These are phyloP conservation scores for Zaprionus inermis DNA, from an alignment of 1,140 invertebrate species.

Conservation along the genomic window DNA sequence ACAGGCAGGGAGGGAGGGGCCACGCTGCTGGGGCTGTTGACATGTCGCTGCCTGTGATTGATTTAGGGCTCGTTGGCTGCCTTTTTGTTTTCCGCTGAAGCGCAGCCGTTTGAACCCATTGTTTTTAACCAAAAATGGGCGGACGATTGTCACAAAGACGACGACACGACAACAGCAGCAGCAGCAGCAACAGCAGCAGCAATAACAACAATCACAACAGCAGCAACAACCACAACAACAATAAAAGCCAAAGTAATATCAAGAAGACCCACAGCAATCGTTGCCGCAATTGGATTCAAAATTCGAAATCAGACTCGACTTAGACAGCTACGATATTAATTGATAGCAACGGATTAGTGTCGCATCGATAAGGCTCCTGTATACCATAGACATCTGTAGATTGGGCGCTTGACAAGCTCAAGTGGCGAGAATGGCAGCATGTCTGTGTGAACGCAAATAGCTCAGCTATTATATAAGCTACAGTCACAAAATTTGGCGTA, in stretches of 20 bases:
- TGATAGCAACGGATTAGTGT: slow-evolving; percentile 56
- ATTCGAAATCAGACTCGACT: slow-evolving; percentile 22
- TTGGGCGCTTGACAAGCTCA: background rate
- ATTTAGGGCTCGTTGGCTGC: slow-evolving; percentile 71
- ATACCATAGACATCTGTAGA: background rate
- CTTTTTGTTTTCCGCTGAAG: slow-evolving; percentile 79
- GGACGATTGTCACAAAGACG: slow-evolving; percentile 48
- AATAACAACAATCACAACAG: slow-evolving; percentile 14
- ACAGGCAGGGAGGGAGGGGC: background rate
- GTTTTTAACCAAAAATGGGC: slow-evolving; percentile 77
- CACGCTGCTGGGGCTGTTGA: slow-evolving; percentile 56
- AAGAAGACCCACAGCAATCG: background rate
- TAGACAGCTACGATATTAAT: slow-evolving; percentile 44
- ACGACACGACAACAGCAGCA: slow-evolving; percentile 29
- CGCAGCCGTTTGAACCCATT: slow-evolving; percentile 79
- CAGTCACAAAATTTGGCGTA: background rate
- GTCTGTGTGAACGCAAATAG: background rate
- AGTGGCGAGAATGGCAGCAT: background rate
- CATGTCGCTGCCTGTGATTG: slow-evolving; percentile 74
- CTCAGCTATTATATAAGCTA: background rate
- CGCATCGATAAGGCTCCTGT: background rate
- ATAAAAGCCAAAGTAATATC: slow-evolving; percentile 8
- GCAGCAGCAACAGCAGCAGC: slow-evolving; percentile 13
- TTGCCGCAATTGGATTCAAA: slow-evolving; percentile 21
- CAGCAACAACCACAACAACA: slow-evolving; percentile 24